A percentile compares a stretch with the other conserved stretches of the same genome.
Evolutionary conservation across 1,140 invertebrate species (phyloP).

Genomic region (Galleria mellonella): DNA sequence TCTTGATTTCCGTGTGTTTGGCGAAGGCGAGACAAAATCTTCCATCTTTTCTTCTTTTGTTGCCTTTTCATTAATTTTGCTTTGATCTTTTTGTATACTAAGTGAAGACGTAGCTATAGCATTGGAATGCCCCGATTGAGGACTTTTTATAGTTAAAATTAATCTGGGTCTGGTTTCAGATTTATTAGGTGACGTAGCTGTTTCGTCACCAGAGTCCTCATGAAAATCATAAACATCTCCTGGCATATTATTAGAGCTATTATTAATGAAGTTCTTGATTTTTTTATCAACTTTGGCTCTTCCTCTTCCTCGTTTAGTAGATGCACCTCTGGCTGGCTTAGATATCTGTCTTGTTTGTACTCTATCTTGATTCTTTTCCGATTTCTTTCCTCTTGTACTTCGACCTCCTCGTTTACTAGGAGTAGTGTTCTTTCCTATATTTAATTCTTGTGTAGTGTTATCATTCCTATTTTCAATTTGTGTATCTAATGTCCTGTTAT

Average conservation of each 20-base stretch:
- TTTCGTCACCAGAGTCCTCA: conserved; percentile 86
- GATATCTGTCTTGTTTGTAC: conserved; percentile 76
- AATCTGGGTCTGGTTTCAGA: conserved; percentile 80
- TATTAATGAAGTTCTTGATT: conserved; percentile 71
- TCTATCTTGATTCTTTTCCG: conserved; percentile 62
- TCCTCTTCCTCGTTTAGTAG: conserved; percentile 67
- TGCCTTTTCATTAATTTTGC: conserved; percentile 39
- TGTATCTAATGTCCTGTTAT: conserved; percentile 3
- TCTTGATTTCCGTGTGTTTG: conserved; percentile 86
- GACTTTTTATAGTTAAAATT: conserved; percentile 87
- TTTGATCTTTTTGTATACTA: conserved; percentile 51
- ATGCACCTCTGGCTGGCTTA: conserved; percentile 71
- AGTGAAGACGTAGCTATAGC: conserved; percentile 50
- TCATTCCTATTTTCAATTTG: conserved; percentile 4
- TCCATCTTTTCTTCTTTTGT: conserved; percentile 78
- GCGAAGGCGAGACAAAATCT: conserved; percentile 76
- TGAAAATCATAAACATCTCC: conserved; percentile 89
- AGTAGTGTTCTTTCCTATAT: conserved; percentile 19
- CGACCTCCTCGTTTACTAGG: conserved; percentile 69
- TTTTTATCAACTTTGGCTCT: conserved; percentile 75
- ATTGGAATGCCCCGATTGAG: conserved; percentile 54
- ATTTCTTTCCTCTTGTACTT: conserved; percentile 71
- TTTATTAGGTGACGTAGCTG: conserved; percentile 60
- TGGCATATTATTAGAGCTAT: conserved; percentile 63
- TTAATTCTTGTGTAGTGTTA: conserved; percentile 15